Evolutionary conservation across 1,140 invertebrate species (phyloP).

Genomic region (Paraescarpia echinospica): DNA sequence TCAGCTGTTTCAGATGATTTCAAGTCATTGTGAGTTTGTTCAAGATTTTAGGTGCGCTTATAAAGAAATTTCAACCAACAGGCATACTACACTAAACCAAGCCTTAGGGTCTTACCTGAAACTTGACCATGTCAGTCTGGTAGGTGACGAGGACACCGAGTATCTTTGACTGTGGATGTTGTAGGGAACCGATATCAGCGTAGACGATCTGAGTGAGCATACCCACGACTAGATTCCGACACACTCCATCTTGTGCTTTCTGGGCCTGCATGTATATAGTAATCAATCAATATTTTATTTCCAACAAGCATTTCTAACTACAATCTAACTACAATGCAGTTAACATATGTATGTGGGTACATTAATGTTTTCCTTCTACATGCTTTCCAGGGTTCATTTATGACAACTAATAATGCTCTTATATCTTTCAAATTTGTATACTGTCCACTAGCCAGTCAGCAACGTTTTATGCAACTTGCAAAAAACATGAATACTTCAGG

Average conservation of each 20-base stretch:
- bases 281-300: background rate
- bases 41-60: too few relatives aligned
- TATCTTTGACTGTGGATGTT: slow-evolving; percentile 60
- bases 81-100: background rate
- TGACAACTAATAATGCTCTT: too few relatives aligned
- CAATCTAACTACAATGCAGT: too few relatives aligned
- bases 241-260: slow-evolving; percentile 34
- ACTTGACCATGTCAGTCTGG: background rate
- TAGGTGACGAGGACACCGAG: slow-evolving; percentile 54
- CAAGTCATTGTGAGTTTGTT: too few relatives aligned
- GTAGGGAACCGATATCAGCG: slow-evolving; percentile 59
- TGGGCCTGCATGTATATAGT: background rate
- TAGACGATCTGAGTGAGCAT: slow-evolving; percentile 61
- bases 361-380: background rate
- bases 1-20: too few relatives aligned
- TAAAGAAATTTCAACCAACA: background rate
- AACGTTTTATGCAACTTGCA: too few relatives aligned
- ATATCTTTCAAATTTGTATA: too few relatives aligned
- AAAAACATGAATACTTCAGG: too few relatives aligned
- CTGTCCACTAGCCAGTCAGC: too few relatives aligned
- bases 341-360: background rate
- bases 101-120: background rate
- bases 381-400: too few relatives aligned
- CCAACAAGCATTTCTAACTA: too few relatives aligned
- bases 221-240: slow-evolving; percentile 58